Evolutionary conservation across 2,113 vertebrate genomes (phyloP), one percentile per base, ranked within the genome.

Genomic region (Zosterops borbonicus): DNA sequence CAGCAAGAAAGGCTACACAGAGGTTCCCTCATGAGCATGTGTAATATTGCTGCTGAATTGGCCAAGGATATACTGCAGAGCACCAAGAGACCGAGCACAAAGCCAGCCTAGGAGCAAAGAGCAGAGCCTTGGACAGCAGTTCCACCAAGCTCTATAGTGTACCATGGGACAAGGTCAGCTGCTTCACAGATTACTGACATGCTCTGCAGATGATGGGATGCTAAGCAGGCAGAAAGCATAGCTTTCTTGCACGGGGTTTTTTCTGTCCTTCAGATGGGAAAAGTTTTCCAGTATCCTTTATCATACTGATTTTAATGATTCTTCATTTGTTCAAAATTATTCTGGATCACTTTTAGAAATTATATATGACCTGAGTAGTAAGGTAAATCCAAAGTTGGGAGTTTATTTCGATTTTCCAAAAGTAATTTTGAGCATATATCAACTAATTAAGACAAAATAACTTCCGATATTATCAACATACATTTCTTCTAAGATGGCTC

Each of bases 11-110:
- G 63, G 64, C 74, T 70, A 68, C 23, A 37, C 41, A 50, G 44
- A 87, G 50, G 35, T 53, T 95, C 69, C 71, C 87, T 92, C 25
- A 4, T 64, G 83, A 95, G 83, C 65, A 52, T 65, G 94, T 85
- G 88, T 88, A 91, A 93, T 56, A 21, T 17, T 94, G 86, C 92
- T 93, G 90, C 93, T 82, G 83, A 95, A 63, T 65, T 91, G 93
- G 80, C 87, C 37, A 33, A 28, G 41, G 84, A 75, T 62, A 35
- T 27, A 63, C 78, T 4, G 6, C 71, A 73, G 74, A 91, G 50
- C 67, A 91, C 53, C 83, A 91, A 65, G 63, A 92, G 62, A 70
- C 28, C 0, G 0, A 74, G 81, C 70, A 65, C 74, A 76, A 56
- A 77, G 93, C 80, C 86, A 96, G 79, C 18, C 63, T 79, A 41